A percentile compares a stretch with the other conserved stretches of the same genome.
These are phyloP conservation scores for Junonia oenone DNA, from an alignment of 2,888 invertebrate genomes.

Conservation along the genomic window DNA sequence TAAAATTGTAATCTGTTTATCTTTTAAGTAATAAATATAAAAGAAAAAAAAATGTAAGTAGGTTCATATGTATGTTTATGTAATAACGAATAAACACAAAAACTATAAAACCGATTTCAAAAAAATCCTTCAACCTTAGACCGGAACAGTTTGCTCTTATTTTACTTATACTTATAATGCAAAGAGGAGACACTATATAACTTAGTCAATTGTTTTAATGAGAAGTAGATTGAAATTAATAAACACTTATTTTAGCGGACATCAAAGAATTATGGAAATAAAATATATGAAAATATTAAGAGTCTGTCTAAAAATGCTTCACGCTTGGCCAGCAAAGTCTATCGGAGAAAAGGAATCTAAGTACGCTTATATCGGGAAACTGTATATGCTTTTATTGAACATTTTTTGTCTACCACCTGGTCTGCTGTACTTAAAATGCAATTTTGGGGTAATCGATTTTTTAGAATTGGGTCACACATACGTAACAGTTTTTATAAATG, in stretches of 20 bases:
- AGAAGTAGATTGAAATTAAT: no score
- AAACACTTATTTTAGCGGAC: slow-evolving; percentile 16
- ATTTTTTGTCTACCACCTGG: slow-evolving; percentile 14
- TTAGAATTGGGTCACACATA: slow-evolving; percentile 25
- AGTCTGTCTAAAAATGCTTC: slow-evolving; percentile 9
- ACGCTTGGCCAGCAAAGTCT: slow-evolving; percentile 18
- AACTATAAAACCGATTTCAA: no score
- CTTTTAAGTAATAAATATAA: no score
- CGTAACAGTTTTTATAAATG: slow-evolving; percentile 26
- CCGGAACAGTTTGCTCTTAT: no score
- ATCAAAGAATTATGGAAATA: slow-evolving; percentile 19
- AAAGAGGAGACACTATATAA: no score
- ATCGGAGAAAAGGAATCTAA: slow-evolving; percentile 10
- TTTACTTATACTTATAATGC: no score
- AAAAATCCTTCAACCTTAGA: no score
- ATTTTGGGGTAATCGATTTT: slow-evolving; percentile 13
- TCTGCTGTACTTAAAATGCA: slow-evolving; percentile 16
- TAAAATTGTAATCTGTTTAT: no score
- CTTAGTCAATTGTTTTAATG: no score
- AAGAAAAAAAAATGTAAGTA: no score
- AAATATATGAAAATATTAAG: slow-evolving; percentile 25
- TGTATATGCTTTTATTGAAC: slow-evolving; percentile 15
- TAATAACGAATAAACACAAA: no score
- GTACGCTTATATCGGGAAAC: slow-evolving; percentile 10
- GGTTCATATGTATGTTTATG: no score